Percentiles rank a stretch among this genome's conserved stretches.
phyloP scores from a whole-genome alignment of 2,113 vertebrate species.

The Lampris incognitus region DNA sequence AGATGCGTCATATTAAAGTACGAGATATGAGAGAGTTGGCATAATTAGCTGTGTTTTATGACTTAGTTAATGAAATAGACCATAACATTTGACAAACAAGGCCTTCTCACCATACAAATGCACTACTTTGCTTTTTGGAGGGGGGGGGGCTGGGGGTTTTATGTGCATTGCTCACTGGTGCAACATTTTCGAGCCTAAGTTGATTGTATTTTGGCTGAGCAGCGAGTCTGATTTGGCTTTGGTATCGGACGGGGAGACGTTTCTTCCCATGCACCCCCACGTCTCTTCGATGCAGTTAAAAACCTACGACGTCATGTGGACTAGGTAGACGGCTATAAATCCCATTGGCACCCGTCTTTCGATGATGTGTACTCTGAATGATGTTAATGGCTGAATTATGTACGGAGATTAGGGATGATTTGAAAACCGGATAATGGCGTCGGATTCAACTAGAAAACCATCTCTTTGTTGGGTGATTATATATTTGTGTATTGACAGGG shows the following conservation, averaged over 20 bases:
- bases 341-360: constrained; percentile 18
- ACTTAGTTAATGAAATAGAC: background rate
- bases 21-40: too few relatives aligned
- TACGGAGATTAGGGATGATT: constrained; percentile 44
- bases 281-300: background rate
- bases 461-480: constrained; percentile 21
- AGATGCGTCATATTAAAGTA: too few relatives aligned
- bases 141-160: too few relatives aligned
- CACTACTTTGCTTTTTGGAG: background rate
- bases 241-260: too few relatives aligned
- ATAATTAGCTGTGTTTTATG: too few relatives aligned
- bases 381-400: constrained; percentile 50
- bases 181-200: too few relatives aligned
- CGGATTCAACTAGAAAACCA: constrained; percentile 5
- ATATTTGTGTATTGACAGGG: background rate
- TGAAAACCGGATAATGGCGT: constrained; percentile 27
- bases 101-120: constrained; percentile 1
- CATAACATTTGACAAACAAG: background rate
- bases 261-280: too few relatives aligned
- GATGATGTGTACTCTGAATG: constrained; percentile 21
- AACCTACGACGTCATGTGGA: constrained; percentile 21
- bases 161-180: too few relatives aligned
- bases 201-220: too few relatives aligned
- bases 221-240: too few relatives aligned
- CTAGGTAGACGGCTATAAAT: constrained; percentile 38